Percentiles rank a stretch among this genome's conserved stretches.
These are phyloP conservation scores for Sarcophaga peregrina DNA, from an alignment of 1,140 invertebrate species.

Conservation along the genomic window DNA sequence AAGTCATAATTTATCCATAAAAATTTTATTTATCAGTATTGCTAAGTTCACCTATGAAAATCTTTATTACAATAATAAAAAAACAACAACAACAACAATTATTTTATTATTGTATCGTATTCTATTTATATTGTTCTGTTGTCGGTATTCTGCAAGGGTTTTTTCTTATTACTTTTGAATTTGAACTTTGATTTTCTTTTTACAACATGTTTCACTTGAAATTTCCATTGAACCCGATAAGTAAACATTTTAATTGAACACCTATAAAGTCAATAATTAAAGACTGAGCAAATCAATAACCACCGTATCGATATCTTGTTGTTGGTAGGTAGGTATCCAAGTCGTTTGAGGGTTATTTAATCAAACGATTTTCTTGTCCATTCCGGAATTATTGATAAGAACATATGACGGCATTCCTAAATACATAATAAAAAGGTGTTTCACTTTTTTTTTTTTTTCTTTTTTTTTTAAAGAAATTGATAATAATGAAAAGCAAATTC, in stretches of 20 bases:
- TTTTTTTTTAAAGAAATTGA: not conserved
- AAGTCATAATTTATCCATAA: too few relatives aligned
- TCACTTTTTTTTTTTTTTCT: not conserved
- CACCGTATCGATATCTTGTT: too few relatives aligned
- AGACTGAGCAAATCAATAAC: not conserved
- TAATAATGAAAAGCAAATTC: too few relatives aligned
- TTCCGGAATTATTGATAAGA: not conserved
- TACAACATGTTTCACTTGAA: not conserved
- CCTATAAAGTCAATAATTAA: not conserved
- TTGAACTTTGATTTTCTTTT: conserved; percentile 1
- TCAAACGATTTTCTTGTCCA: not conserved
- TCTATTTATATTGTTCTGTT: too few relatives aligned
- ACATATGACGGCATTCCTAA: not conserved
- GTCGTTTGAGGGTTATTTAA: not conserved
- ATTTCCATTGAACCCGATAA: not conserved
- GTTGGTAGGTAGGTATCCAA: not conserved
- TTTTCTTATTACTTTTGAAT: not conserved
- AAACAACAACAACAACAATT: too few relatives aligned
- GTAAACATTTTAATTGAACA: not conserved
- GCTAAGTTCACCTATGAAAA: too few relatives aligned
- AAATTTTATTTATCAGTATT: too few relatives aligned
- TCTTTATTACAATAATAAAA: too few relatives aligned
- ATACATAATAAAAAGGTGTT: not conserved
- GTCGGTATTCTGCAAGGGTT: too few relatives aligned
- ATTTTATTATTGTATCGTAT: too few relatives aligned